Evolutionary conservation across 2,888 invertebrate genomes (phyloP), one percentile per base, ranked within the genome.

Genomic region (Caenorhabditis plicata): DNA sequence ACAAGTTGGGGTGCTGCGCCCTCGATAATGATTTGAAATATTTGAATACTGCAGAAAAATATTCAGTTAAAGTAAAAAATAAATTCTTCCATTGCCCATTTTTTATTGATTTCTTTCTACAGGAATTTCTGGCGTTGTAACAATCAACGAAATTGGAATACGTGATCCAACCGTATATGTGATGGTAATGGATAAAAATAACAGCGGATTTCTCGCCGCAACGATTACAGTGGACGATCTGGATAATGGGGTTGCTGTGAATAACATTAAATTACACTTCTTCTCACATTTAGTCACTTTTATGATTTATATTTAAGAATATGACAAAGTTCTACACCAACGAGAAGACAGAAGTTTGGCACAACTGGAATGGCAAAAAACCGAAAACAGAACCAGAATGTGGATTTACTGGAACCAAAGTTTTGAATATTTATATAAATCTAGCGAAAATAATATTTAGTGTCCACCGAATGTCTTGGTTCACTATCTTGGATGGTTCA

Each of bases 331-430:
- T 38, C 13, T 57, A 57, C 27, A 47, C 50, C 3, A 43, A 58
- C 29, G 52, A 58, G 35, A 39, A 39, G 2, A 48, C 39, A 3
- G 47, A 39, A 1, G 39, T 58, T 2, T 58, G 51, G 52, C 43
- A 26, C 2, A 41, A 50, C 39, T 44, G 65, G 15, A 40, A 49
- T 13, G 63, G 65, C n/a, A 27, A 45, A n/a, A 36, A 56, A 22
- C 68, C 68, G n/a, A 38, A 40, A 9, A 54, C 54, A 43, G 42
- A 53, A 13, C 70, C 70, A 17, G 35, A 43, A 4, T 70, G 70
- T 33, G 70, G 70, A 13, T 70, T 65, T 44, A 52, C 54, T 4
- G 65, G 68, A 9, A 46, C 55, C 4, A 49, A n/a, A n/a, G n/a
- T n/a, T n/a, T n/a, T n/a, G n/a, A n/a, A n/a, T n/a, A n/a, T n/a